These are phyloP conservation scores for Salvelinus sp. DNA, from an alignment of 2,113 vertebrate genomes.

Conservation along the genomic window DNA sequence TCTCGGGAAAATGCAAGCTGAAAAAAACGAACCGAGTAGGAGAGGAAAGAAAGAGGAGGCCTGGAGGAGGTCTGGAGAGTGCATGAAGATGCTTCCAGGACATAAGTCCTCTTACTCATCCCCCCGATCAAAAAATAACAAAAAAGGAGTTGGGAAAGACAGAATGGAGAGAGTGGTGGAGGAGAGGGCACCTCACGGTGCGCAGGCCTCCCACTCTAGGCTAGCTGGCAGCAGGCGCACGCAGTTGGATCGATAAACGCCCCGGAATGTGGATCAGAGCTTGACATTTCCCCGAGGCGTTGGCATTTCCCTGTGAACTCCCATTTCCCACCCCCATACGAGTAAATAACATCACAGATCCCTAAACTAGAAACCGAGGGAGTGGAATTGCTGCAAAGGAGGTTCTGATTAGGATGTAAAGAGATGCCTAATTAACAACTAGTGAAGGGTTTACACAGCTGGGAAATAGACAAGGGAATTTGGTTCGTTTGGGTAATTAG, in stretches of 20 bases:
- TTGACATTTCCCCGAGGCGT: constrained; percentile 62
- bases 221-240: constrained; percentile 50
- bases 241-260: constrained; percentile 58
- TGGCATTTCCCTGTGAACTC: constrained; percentile 66
- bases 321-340: constrained; percentile 59
- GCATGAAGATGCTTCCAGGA: constrained; percentile 63
- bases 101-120: constrained; percentile 58
- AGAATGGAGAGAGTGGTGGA: constrained; percentile 29
- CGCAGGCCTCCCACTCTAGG: constrained; percentile 50
- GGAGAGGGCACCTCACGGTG: constrained; percentile 42
- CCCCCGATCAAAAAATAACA: constrained; percentile 42
- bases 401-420: constrained; percentile 23
- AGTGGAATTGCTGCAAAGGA: constrained; percentile 22
- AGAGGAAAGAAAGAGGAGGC: constrained; percentile 33
- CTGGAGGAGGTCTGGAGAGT: constrained; percentile 31
- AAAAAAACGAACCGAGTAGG: constrained; percentile 28
- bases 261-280: constrained; percentile 65
- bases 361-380: neutral
- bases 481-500: neutral
- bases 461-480: constrained; percentile 12
- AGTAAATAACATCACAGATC: constrained; percentile 58
- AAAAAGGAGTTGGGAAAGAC: constrained; percentile 32
- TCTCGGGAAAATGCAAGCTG: constrained; percentile 11
- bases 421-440: constrained; percentile 24
- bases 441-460: constrained; percentile 1